Conservation (phyloP, 1,140 invertebrate genomes). For the Pristionchus pacificus region DNA sequence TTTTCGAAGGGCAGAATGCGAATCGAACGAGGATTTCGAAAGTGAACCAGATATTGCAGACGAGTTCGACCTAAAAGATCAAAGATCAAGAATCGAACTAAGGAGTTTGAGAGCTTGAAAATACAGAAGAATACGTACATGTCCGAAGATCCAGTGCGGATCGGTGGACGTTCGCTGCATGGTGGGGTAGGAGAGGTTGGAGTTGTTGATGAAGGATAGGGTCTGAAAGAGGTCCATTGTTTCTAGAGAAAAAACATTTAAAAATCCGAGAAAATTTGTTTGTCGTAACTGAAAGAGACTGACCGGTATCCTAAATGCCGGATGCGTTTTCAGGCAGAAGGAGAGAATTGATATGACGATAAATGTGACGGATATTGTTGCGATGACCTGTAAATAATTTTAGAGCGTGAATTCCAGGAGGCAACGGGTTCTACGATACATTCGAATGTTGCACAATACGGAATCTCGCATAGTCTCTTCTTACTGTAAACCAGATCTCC, state of each 20-base stretch:
- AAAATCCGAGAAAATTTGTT: conserved; percentile 5
- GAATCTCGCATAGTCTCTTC: too few species aligned
- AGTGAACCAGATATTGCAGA: conserved; percentile 95
- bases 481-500: too few species aligned
- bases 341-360: conserved; percentile 95
- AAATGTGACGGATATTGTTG: conserved; percentile 91
- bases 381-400: conserved; percentile 76
- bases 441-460: too few species aligned
- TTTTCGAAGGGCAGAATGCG: conserved; percentile 79
- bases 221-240: neutral
- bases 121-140: conserved; percentile 29
- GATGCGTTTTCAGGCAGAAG: conserved; percentile 90
- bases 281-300: conserved; percentile 7
- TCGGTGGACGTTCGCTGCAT: conserved; percentile 86
- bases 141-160: conserved; percentile 81
- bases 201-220: conserved; percentile 52
- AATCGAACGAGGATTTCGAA: conserved; percentile 82
- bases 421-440: too few species aligned
- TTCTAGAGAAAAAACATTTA: conserved; percentile 65
- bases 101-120: conserved; percentile 17
- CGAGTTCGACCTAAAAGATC: conserved; percentile 91
- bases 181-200: conserved; percentile 67
- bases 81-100: conserved; percentile 71
- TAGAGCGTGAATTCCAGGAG: conserved; percentile 1
- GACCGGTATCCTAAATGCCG: conserved; percentile 74